phyloP scores from a whole-genome alignment of 2,797 vertebrate genomes.

The Halcyon chelicuti region DNA sequence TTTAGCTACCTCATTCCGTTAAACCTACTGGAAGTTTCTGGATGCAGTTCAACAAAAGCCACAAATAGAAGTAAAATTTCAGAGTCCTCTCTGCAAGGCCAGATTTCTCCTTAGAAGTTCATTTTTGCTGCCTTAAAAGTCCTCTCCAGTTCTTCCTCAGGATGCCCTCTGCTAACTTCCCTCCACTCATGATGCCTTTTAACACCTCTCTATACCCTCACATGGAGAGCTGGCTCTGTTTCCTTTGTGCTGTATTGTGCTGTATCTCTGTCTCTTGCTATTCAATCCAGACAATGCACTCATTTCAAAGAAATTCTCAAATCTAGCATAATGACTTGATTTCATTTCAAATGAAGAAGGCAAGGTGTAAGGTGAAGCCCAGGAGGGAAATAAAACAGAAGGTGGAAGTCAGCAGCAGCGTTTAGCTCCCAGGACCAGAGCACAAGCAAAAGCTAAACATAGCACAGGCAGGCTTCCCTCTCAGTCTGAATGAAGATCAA shows the following conservation, averaged over 20 bases:
- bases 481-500: not conserved
- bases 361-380: not conserved
- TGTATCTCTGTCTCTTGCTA: not conserved
- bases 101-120: not conserved
- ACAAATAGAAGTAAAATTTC: constrained; percentile 23
- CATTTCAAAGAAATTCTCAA: not conserved
- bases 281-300: not conserved
- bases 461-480: not conserved
- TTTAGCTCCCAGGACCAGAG: not conserved
- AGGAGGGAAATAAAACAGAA: not conserved
- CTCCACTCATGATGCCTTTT: not conserved
- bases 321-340: not conserved
- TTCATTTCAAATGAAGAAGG: not conserved
- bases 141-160: not conserved
- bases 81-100: not conserved
- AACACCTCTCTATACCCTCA: not conserved
- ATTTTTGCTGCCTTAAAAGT: not conserved
- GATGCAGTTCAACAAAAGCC: constrained; percentile 25
- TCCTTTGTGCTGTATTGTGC: not conserved
- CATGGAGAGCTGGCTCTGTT: not conserved
- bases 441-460: not conserved
- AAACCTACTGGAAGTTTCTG: constrained; percentile 3
- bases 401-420: not conserved
- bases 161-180: not conserved
- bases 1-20: constrained; percentile 21